Evolutionary conservation across 2,888 invertebrate genomes (phyloP), one percentile per base, ranked within the genome.

Genomic region (Lochmaea crataegi): DNA sequence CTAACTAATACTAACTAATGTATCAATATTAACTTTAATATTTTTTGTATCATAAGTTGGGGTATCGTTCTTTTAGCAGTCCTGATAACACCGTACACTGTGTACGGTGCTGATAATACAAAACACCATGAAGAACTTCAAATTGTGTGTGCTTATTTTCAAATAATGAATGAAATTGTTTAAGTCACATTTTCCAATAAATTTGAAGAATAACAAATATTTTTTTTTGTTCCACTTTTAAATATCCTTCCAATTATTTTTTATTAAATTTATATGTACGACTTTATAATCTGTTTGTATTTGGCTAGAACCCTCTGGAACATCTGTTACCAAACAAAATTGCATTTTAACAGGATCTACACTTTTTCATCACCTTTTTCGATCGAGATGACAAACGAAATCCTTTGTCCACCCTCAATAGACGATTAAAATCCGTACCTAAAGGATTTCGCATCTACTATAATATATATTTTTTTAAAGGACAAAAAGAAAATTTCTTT

Each of bases 321-420:
- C 73, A 73, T 73, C 73, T 73, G 73, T 73, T 73, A 56, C 61
- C 60, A 26, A 60, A 69, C 68, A 65, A 68, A 72, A 70, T 63
- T 66, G 71, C 56, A 57, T 69, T 64, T 71, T 75, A 74, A 77
- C 77, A 77, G 77, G 77, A 77, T 77, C 68, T 77, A 68, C 75
- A 75, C 72, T 68, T 75, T 77, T 73, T 74, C 72, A 75, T 71
- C 77, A 74, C 77, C 32, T 75, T 73, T 38, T 71, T 77, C 73
- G 73, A 77, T 77, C 77, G 68, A 67, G 69, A 75, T 74, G 77
- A 77, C 75, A 77, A 77, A 75, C 74, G 73, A 69, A 73, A 66
- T 65, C 73, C 64, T 74, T 77, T 77, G 73, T 77, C 74, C 74
- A 73, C 73, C 75, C 72, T 67, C 71, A 68, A 69, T 68, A 66